Base-by-base conservation (phyloP, 2,797 vertebrate species). In the Nyctalus aviator region DNA sequence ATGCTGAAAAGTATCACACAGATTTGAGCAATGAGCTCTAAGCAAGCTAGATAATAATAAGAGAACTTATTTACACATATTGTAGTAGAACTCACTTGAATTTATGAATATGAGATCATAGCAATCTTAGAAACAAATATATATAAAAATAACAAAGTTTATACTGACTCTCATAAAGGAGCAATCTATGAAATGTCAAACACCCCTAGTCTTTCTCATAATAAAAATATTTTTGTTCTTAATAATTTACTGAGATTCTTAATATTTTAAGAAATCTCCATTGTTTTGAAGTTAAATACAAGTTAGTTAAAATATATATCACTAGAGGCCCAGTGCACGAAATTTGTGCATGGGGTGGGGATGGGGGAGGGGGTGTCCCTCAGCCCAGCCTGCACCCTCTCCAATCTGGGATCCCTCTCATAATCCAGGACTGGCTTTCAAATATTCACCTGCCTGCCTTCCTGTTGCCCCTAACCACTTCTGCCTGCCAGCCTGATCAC, bases 211-310 rank as follows among this genome's bases (percentile, higher is more conserved):
- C 12, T 88, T 75, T 73, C 37, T 57, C 30, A 75, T 10, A n/a
- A 9, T 35, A 75, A 82, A 55, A 82, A 23, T 92, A 44, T 59
- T 85, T 77, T 20, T 3, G 2, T 73, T 81, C n/a, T 66, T 55
- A 82, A 66, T 35, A 55, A 87, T 66, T 35, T 55, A 30, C 35
- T 87, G 25, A 12, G 59, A 55, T 15, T 82, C 30, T 75, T 32
- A 81, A 55, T 73, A 41, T 82, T 75, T 75, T 50, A 53, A 53
- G 32, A 50, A 71, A 50, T 78, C 41, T 13, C 27, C 17, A 17
- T 64, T 64, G 32, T 30, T 8, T 87, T 87, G 46, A 87, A 81
- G 46, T 87, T 88, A 88, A 93, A 73, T 55, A 4, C 35, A 81
- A 73, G 5, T 32, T 72, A 41, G 7, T 57, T 73, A 83, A 86